Percentiles rank a stretch among this genome's conserved stretches.
phyloP scores from a whole-genome alignment of 1,140 invertebrate genomes.

The Bombus huntii region DNA sequence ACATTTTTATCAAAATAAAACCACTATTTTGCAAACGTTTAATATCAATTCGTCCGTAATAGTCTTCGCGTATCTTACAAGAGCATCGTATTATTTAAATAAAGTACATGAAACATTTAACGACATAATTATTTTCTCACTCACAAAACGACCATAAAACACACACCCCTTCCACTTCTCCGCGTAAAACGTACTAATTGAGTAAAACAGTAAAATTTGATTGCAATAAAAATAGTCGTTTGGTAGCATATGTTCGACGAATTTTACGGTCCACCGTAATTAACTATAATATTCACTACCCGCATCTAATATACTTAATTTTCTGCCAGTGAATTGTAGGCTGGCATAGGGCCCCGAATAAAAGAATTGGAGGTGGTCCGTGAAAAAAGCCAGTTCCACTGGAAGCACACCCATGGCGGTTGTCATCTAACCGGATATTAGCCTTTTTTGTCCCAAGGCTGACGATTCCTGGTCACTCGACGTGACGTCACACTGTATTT shows the following conservation, averaged over 20 bases:
- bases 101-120: background rate
- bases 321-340: background rate
- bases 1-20: too few species aligned
- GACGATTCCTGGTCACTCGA: slow-evolving; percentile 12
- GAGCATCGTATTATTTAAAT: background rate
- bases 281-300: background rate
- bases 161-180: background rate
- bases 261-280: background rate
- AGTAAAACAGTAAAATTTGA: background rate
- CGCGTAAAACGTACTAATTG: background rate
- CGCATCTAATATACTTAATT: background rate
- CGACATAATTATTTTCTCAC: background rate
- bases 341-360: background rate
- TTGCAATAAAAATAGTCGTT: background rate
- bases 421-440: slow-evolving; percentile 27
- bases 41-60: background rate
- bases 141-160: background rate
- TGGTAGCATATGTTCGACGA: background rate
- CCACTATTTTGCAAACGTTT: too few species aligned
- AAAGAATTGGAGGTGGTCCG: background rate
- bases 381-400: background rate
- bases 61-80: too few species aligned
- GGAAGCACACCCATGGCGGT: background rate
- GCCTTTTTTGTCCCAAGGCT: slow-evolving; percentile 28
- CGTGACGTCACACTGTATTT: slow-evolving; percentile 8